phyloP scores from a whole-genome alignment of 2,113 vertebrate genomes.

The Heterocephalus glaber region DNA sequence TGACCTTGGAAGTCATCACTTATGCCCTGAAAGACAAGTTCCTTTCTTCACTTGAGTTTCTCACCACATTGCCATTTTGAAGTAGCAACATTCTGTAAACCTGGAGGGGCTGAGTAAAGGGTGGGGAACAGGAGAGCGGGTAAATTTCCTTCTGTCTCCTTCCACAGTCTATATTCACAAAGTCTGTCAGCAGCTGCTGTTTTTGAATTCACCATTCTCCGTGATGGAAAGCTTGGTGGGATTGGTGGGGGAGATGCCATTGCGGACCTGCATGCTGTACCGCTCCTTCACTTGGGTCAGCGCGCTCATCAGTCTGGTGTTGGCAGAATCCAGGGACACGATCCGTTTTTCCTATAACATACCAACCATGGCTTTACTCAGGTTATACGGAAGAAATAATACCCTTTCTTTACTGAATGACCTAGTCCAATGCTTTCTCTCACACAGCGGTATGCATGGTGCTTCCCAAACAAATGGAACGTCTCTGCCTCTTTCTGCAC shows the following conservation, averaged over 20 bases:
- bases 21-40: conserved; percentile 77
- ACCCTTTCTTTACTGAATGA: not conserved
- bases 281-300: conserved; percentile 98
- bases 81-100: conserved; percentile 82
- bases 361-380: conserved; percentile 73
- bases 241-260: conserved; percentile 94
- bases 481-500: conserved; percentile 86
- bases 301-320: conserved; percentile 95
- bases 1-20: conserved; percentile 66
- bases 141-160: conserved; percentile 53
- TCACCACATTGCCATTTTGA: conserved; percentile 56
- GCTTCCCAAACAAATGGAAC: conserved; percentile 76
- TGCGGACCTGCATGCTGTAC: conserved; percentile 92
- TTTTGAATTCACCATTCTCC: conserved; percentile 98
- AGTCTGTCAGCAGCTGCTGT: conserved; percentile 94
- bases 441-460: conserved; percentile 63
- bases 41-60: conserved; percentile 71
- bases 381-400: accelerated
- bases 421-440: conserved; percentile 33
- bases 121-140: conserved; percentile 3
- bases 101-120: conserved; percentile 55
- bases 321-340: conserved; percentile 94
- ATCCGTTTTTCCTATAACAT: conserved; percentile 95
- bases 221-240: conserved; percentile 99
- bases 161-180: not conserved